Base-by-base conservation (phyloP, 2,888 invertebrate genomes). In the Mimumesa dahlbomi region DNA sequence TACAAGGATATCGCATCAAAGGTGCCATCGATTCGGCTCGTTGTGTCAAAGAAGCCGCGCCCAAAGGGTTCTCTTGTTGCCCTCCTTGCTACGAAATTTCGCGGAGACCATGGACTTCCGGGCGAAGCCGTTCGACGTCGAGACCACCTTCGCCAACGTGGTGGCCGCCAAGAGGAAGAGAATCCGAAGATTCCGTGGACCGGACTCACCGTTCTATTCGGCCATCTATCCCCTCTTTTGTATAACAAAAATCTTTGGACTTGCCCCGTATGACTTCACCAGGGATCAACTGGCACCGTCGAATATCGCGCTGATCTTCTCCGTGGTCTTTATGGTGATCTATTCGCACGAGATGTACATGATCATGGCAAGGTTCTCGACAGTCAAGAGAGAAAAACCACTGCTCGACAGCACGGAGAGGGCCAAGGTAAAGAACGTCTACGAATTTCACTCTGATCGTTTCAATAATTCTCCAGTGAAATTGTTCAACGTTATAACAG, bases 181-280 rank as follows among this genome's bases (percentile, higher is more conserved):
- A 0, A n/a, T 2, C 22, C 78, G 48, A 14, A 78, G 58, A 48
- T 38, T 54, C 4, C 70, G 63, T 16, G 87, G 88, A 2, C 67
- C 81, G 1, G 82, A 88, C 25, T 84, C 86, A 21, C 58, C 77
- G 0, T 73, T 89, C 14, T 88, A 87, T 48, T 73, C 82, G n/a
- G 81, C 83, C 14, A 58, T 85, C 46, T 84, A 81, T 16, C 88
- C 88, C 0, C 19, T 82, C 13, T 62, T 87, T 43, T 85, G 82
- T 50, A 48, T 82, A 2, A 53, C 82, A 5, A 81, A 84, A 59
- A 2, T 85, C 16, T 85, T 89, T 49, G 89, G 89, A 6, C 65
- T 86, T n/a, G 86, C 85, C 1, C 89, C 89, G 6, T 89, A 88
- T 66, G 71, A 79, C 14, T 84, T 84, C 52, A 72, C 65, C 22